These are phyloP conservation scores for Electrophaes corylata DNA, from an alignment of 2,888 invertebrate species.

Conservation along the genomic window DNA sequence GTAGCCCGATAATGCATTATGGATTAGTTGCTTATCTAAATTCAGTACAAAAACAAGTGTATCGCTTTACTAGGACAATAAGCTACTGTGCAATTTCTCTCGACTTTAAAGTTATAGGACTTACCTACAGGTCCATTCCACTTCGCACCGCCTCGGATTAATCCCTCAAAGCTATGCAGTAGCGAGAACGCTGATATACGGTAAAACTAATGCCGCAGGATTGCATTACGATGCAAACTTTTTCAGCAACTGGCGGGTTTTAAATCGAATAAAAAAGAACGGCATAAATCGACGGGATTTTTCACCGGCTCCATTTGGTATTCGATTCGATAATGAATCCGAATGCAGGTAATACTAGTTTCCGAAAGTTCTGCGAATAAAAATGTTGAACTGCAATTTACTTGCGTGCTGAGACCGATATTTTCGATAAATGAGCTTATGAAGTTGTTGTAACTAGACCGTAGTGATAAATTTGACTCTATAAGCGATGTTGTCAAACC, in stretches of 20 bases:
- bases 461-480: conserved; percentile 23
- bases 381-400: conserved; percentile 44
- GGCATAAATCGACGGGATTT: conserved; percentile 71
- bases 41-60: conserved; percentile 50
- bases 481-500: conserved; percentile 56
- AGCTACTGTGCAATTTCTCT: conserved; percentile 47
- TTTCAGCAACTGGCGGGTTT: conserved; percentile 74
- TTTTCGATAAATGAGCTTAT: conserved; percentile 45
- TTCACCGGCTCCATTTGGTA: conserved; percentile 64
- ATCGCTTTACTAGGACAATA: conserved; percentile 45
- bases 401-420: conserved; percentile 47
- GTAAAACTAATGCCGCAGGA: conserved; percentile 78
- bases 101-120: conserved; percentile 48
- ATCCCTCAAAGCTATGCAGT: conserved; percentile 80
- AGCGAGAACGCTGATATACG: conserved; percentile 75
- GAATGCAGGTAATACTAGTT: conserved; percentile 62
- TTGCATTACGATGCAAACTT: conserved; percentile 82
- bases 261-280: conserved; percentile 73
- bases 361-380: conserved; percentile 44
- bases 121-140: conserved; percentile 64
- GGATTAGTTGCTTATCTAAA: conserved; percentile 57
- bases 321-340: conserved; percentile 72
- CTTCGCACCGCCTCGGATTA: conserved; percentile 66
- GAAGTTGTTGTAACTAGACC: conserved; percentile 29
- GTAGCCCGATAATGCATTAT: conserved; percentile 58